Base-by-base conservation (phyloP, 2,113 vertebrate genomes). In the Charina bottae region DNA sequence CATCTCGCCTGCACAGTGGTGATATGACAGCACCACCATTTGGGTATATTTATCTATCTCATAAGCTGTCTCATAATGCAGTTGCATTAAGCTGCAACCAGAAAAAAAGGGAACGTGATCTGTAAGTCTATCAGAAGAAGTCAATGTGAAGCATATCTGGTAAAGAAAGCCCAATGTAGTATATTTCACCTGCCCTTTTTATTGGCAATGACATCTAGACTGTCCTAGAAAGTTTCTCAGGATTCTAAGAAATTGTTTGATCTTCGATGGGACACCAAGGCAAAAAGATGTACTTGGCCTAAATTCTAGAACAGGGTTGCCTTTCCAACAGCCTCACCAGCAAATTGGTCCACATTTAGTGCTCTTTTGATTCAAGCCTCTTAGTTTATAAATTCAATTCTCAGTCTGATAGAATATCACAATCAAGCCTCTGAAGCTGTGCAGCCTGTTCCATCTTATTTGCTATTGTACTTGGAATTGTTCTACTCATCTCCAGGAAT, bases 51-150 rank as follows among this genome's bases (percentile, higher is more conserved):
- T 78, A 46, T 90, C 59, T 91, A 10, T 33, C 19, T 94, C 60
- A 21, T 92, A 83, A 84, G 83, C 88, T 85, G 68, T 89, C 92
- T 93, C 83, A 17, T 93, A 78, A 56, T 53, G 72, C 17, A 58
- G 33, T 37, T 83, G 86, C 64, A 92, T 92, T 91, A 93, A 83
- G 2, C 0, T 37, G 8, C 58, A 84, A 55, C 33, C 10, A 91
- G 60, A 23, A 90, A 85, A 33, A 84, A 89, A 87, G 26, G n/a
- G 24, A 87, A 64, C 42, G 88, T 64, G 46, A 23, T 24, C 64
- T 93, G 89, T 58, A 68, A 42, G 56, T 90, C 59, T 85, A 83
- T 88, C 92, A 72, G 84, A 90, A 92, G 86, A 92, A 60, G 49
- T 0, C 5, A 0, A 19, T 93, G 58, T 93, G 26, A 83, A 91